A percentile compares a stretch with the other conserved stretches of the same genome.
Evolutionary conservation across 2,888 invertebrate genomes (phyloP).

Genomic region (Habrosyne pyritoides): DNA sequence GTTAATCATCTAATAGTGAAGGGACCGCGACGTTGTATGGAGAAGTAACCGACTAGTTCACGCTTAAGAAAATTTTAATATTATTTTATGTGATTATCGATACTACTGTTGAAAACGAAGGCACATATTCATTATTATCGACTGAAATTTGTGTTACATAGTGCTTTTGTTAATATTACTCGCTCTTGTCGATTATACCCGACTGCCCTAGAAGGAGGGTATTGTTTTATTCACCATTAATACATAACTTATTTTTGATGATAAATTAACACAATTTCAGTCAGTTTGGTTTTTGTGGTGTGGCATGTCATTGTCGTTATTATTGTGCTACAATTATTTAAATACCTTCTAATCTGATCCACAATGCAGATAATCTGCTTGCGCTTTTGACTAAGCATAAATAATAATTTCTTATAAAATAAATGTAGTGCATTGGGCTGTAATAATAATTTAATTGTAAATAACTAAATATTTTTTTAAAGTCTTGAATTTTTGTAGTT

Average conservation of each 20-base stretch:
- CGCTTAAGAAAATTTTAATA: not conserved
- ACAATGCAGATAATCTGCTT: constrained; percentile 12
- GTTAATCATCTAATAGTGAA: no score
- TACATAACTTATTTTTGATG: not conserved
- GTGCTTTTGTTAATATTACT: constrained; percentile 12
- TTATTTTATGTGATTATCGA: constrained; percentile 8
- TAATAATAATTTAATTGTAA: constrained; percentile 16
- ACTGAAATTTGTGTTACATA: constrained; percentile 39
- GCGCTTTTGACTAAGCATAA: constrained; percentile 14
- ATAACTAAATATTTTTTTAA: constrained; percentile 12
- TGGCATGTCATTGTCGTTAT: constrained; percentile 41
- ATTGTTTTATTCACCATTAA: no score
- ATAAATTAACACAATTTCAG: constrained; percentile 51
- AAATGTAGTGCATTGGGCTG: constrained; percentile 35
- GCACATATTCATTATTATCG: constrained; percentile 35
- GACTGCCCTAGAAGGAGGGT: no score
- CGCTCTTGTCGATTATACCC: not conserved
- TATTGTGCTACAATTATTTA: constrained; percentile 31
- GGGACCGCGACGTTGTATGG: no score
- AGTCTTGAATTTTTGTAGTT: not conserved
- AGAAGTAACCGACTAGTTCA: no score
- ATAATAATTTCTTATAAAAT: not conserved
- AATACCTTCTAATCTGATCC: constrained; percentile 5
- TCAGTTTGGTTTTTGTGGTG: constrained; percentile 28
- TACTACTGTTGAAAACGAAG: constrained; percentile 39